phyloP scores from a whole-genome alignment of 2,888 invertebrate species.

The Muschampia plurimacula region DNA sequence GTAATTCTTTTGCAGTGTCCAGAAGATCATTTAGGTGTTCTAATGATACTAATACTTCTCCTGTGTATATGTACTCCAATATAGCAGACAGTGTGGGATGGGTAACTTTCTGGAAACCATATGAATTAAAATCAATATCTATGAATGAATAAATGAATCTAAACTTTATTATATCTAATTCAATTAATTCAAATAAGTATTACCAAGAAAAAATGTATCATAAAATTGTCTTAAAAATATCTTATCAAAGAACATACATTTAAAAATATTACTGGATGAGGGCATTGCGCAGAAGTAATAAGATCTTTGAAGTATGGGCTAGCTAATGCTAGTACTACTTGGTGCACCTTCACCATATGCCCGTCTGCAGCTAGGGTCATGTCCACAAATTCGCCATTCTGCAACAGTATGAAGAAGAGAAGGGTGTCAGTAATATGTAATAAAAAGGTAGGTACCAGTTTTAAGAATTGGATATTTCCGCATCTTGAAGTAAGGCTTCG shows the following conservation, averaged over 20 bases:
- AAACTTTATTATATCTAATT: no score
- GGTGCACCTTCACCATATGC: conserved; percentile 77
- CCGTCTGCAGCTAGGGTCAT: conserved; percentile 81
- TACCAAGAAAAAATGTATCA: no score
- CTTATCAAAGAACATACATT: conserved; percentile 66
- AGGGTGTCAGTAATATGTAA: no score
- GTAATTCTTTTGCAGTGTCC: conserved; percentile 69
- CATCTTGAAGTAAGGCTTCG: no score
- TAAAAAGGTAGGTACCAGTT: no score
- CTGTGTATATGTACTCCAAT: conserved; percentile 78
- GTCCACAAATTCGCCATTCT: conserved; percentile 81
- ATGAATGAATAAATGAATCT: no score
- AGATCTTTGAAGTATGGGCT: conserved; percentile 78
- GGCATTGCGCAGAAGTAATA: conserved; percentile 68
- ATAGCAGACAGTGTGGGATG: conserved; percentile 66
- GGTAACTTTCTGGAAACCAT: conserved; percentile 72
- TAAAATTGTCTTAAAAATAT: no score
- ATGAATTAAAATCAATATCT: background rate
- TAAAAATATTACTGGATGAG: conserved; percentile 77
- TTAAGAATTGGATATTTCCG: no score
- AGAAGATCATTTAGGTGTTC: conserved; percentile 66
- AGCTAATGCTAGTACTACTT: conserved; percentile 75
- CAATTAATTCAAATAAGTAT: no score
- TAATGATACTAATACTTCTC: conserved; percentile 67
- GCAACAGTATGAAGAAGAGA: conserved; percentile 18